Percentiles rank a stretch among this genome's conserved stretches.
phyloP scores from a whole-genome alignment of 2,113 vertebrate species.

The Aptenodytes forsteri region DNA sequence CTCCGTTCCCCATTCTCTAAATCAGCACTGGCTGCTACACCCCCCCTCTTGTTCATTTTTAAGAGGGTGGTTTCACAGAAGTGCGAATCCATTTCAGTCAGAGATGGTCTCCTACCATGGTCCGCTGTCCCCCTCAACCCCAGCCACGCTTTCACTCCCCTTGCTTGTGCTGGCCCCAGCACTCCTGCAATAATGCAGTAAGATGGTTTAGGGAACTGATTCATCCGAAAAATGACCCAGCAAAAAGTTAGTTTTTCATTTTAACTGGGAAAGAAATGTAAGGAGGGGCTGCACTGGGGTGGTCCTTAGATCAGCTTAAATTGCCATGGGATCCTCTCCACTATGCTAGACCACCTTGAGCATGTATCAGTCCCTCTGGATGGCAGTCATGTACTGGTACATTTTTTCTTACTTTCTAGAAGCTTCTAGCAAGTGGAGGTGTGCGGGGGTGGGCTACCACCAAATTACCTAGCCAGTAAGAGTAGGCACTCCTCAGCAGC shows the following conservation, averaged over 20 bases:
- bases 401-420: not conserved
- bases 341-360: not conserved
- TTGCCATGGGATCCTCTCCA: not conserved
- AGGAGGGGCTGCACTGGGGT: not conserved
- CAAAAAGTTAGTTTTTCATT: not conserved
- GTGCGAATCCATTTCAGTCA: not conserved
- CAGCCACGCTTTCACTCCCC: fast-evolving
- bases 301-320: not conserved
- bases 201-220: not conserved
- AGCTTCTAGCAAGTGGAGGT: not conserved
- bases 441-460: not conserved
- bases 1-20: not conserved
- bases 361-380: not conserved
- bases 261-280: not conserved
- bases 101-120: not conserved
- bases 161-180: not conserved
- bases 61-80: not conserved
- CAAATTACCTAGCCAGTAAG: not conserved
- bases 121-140: not conserved
- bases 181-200: not conserved
- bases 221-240: not conserved
- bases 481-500: not conserved
- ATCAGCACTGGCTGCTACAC: not conserved
- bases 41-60: not conserved
- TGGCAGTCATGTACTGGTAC: not conserved